Percentiles rank a stretch among this genome's conserved stretches.
phyloP scores from a whole-genome alignment of 2,888 invertebrate genomes.

The Bedellia somnulentella region DNA sequence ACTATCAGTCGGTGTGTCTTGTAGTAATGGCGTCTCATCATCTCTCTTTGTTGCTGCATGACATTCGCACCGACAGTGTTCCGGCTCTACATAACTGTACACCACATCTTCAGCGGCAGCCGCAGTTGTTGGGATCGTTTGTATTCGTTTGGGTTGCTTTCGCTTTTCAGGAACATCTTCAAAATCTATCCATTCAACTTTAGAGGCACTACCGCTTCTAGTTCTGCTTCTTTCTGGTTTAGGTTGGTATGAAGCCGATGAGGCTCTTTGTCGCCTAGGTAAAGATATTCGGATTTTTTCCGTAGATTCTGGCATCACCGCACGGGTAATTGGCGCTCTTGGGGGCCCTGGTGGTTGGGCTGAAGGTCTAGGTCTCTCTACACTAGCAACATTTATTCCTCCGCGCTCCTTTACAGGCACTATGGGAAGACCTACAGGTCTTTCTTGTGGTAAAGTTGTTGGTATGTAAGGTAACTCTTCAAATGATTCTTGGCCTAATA shows the following conservation, averaged over 20 bases:
- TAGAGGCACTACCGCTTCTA: conserved; percentile 21
- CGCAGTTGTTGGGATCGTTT: conserved; percentile 70
- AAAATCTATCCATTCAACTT: conserved; percentile 79
- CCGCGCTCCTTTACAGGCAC: conserved; percentile 67
- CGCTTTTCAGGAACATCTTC: conserved; percentile 83
- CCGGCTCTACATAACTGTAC: conserved; percentile 79
- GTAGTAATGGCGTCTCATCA: conserved; percentile 27
- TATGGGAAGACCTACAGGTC: conserved; percentile 78
- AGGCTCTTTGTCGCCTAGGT: conserved; percentile 33
- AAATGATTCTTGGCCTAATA: conserved; percentile 79
- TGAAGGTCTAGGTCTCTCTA: conserved; percentile 22
- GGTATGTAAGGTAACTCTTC: conserved; percentile 88
- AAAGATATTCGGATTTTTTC: conserved; percentile 33
- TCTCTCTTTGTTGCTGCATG: conserved; percentile 54
- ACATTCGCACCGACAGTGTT: conserved; percentile 86
- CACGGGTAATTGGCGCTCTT: conserved; percentile 22
- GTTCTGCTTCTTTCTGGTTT: conserved; percentile 19
- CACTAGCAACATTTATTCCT: conserved; percentile 44
- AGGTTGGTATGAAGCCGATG: conserved; percentile 18
- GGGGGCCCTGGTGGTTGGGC: conserved; percentile 9
- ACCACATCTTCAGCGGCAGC: conserved; percentile 40
- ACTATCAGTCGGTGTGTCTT: too few species aligned
- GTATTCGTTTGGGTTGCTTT: conserved; percentile 80
- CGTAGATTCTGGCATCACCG: conserved; percentile 18
- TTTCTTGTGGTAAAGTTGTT: conserved; percentile 85